Evolutionary conservation across 2,888 invertebrate genomes (phyloP).

Genomic region (Aphidius colemani): DNA sequence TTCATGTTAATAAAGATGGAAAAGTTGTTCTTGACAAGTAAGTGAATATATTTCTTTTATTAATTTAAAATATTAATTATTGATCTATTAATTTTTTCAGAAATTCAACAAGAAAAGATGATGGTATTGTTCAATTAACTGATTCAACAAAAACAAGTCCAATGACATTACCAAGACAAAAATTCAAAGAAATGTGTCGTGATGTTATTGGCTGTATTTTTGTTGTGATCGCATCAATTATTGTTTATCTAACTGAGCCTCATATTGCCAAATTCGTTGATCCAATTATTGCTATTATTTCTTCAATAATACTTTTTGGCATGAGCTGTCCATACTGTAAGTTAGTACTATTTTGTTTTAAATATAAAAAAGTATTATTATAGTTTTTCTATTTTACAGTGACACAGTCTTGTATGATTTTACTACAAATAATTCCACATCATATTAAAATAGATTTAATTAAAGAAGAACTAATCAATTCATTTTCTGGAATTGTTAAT

Average conservation of each 20-base stretch:
- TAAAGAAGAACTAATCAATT: constrained; percentile 67
- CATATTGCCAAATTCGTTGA: constrained; percentile 74
- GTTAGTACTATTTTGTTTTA: constrained; percentile 47
- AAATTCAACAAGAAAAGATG: neutral
- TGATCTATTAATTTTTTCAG: neutral
- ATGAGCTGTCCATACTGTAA: constrained; percentile 83
- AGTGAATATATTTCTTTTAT: neutral
- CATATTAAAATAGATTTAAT: constrained; percentile 79
- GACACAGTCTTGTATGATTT: constrained; percentile 85
- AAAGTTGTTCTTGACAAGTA: constrained; percentile 65
- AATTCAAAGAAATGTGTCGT: constrained; percentile 66
- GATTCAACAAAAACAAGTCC: constrained; percentile 44
- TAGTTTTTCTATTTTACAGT: constrained; percentile 65
- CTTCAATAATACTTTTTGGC: constrained; percentile 71
- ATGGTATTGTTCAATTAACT: constrained; percentile 51
- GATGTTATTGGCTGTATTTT: constrained; percentile 74
- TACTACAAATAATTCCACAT: constrained; percentile 90
- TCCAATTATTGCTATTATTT: constrained; percentile 76
- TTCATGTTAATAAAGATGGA: constrained; percentile 69
- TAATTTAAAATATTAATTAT: neutral
- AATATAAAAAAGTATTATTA: too few species aligned
- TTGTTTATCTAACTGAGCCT: constrained; percentile 66
- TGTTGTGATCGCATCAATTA: constrained; percentile 71
- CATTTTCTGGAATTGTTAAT: constrained; percentile 73
- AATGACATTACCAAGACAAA: constrained; percentile 61